Evolutionary conservation across 2,888 invertebrate species (phyloP).

Genomic region (Sinohyriopsis cumingii): DNA sequence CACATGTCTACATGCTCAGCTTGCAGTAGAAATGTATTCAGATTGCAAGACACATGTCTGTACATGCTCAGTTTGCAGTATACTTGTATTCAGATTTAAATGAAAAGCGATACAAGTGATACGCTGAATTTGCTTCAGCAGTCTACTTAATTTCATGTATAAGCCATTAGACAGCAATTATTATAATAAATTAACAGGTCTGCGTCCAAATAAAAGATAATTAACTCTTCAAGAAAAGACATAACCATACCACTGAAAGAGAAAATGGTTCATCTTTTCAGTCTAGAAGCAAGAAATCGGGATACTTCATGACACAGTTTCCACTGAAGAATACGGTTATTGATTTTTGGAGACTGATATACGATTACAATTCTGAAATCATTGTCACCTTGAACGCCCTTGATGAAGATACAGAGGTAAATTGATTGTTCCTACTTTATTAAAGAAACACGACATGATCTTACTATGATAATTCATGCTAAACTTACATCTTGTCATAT

Average conservation of each 20-base stretch:
- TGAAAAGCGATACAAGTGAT: neutral
- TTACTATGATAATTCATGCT: no score
- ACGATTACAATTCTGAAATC: conserved; percentile 42
- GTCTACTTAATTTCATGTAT: neutral
- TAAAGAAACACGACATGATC: no score
- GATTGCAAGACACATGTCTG: no score
- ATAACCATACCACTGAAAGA: neutral
- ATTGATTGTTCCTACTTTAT: neutral
- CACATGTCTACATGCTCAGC: no score
- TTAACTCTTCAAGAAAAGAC: neutral
- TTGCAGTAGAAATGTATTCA: no score
- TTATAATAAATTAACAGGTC: no score
- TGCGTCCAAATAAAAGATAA: no score
- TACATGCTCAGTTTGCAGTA: no score
- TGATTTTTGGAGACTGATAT: conserved; percentile 47
- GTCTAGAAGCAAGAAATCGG: conserved; percentile 35
- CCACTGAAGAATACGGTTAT: conserved; percentile 41
- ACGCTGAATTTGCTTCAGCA: neutral
- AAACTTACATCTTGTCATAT: no score
- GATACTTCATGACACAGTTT: conserved; percentile 39
- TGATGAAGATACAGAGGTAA: conserved; percentile 45
- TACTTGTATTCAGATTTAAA: neutral
- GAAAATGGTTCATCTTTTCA: conserved; percentile 10
- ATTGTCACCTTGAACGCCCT: conserved; percentile 39
- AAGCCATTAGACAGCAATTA: neutral